Evolutionary conservation across 2,113 vertebrate species (phyloP), one percentile per base, ranked within the genome.

Genomic region (Plotosus lineatus): DNA sequence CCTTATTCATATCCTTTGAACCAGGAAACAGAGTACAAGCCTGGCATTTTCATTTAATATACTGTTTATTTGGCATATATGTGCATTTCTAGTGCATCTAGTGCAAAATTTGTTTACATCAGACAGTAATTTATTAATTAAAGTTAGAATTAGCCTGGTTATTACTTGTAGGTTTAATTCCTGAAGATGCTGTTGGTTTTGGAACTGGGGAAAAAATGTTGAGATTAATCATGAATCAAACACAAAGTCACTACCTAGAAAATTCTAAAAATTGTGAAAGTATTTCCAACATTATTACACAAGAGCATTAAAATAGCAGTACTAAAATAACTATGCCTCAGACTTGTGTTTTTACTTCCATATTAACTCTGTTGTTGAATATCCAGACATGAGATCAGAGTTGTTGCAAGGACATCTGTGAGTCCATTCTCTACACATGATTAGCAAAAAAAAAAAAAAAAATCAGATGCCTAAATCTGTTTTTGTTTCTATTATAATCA

Each of bases 91-190:
- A 48, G 26, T 48, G 38, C 2, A 66, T 31, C n/a, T n/a, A n/a
- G n/a, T n/a, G n/a, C n/a, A n/a, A n/a, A 8, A 11, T 76, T 44
- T 26, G 3, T 58, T 56, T n/a, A 12, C 23, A 56, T 36, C 1
- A 56, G 3, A 23, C 21, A 40, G 9, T 6, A 42, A 48, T n/a
- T n/a, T 78, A 40, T 65, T 33, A 4, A 33, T 53, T 26, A 53
- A 4, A 40, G 6, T 17, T 53, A 26, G 8, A 26, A 69, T 71
- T 44, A 80, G 36, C 44, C 15, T 19, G 10, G 8, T 11, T 75
- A 28, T 69, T 81, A 86, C 85, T 82, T 77, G 51, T 56, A 44
- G 12, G 21, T 10, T 10, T 15, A 6, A 23, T 9, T 28, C 17
- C 5, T 51, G 21, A 0, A 33, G 68, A 17, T 3, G 40, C n/a